phyloP scores from a whole-genome alignment of 2,888 invertebrate genomes.

The Ophion ventricosus region DNA sequence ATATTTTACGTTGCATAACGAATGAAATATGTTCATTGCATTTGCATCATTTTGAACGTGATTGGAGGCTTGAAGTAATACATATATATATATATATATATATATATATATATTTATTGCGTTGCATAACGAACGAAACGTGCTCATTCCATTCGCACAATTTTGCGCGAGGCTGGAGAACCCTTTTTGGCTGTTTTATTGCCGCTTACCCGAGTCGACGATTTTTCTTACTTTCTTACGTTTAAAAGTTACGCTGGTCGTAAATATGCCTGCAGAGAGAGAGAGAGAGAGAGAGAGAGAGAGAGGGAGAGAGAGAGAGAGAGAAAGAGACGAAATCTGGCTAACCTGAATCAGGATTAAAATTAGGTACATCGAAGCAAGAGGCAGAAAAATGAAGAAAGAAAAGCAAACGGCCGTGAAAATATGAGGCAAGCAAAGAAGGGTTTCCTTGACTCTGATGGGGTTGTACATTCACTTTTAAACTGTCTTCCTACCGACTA shows the following conservation, averaged over 20 bases:
- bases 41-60: neutral
- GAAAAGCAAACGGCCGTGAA: conserved; percentile 4
- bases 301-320: conserved; percentile 4
- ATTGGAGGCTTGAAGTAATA: too few species aligned
- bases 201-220: conserved; percentile 26
- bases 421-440: conserved; percentile 14
- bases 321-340: conserved; percentile 1
- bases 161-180: conserved; percentile 23
- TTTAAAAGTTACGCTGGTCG: conserved; percentile 38
- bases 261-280: conserved; percentile 49
- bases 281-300: neutral
- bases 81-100: too few species aligned
- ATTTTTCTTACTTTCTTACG: conserved; percentile 22
- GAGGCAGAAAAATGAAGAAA: conserved; percentile 31
- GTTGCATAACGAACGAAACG: neutral
- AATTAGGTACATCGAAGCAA: conserved; percentile 29
- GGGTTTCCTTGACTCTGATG: conserved; percentile 31
- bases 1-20: too few species aligned
- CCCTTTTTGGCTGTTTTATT: conserved; percentile 60
- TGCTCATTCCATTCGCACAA: neutral
- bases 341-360: conserved; percentile 30
- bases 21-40: too few species aligned
- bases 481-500: conserved; percentile 26
- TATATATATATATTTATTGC: too few species aligned
- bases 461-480: conserved; percentile 42